Base-by-base conservation (phyloP, 2,888 invertebrate species). In the Apamea monoglypha region DNA sequence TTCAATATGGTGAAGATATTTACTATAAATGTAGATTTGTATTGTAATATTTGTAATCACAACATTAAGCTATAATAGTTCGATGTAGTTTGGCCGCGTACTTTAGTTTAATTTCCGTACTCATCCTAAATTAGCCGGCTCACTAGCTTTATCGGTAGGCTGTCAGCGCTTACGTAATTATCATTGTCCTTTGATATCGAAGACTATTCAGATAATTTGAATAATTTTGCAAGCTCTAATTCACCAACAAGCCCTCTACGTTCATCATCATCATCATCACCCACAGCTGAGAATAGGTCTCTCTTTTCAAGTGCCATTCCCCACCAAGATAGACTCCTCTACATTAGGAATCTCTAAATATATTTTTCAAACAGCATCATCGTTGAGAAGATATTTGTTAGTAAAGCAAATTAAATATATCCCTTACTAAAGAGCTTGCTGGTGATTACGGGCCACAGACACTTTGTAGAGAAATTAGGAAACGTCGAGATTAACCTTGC, bases 1-100 rank as follows among this genome's bases (percentile, higher is more conserved):
- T 36, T 44, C 12, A 16, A 0, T 25, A 0, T 40, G 81, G 84
- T 82, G 61, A 82, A 80, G 56, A 80, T 71, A 67, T 79, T 79
- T 61, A 40, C 10, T 40, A 29, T 66, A 44, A 66, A 29, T 68
- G 18, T 82, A 53, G 32, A 78, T 50, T 69, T 50, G 12, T 56
- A 40, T 84, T 40, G 16, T 50, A 77, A 47, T 77, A 32, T 56
- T 80, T 53, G 25, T n/a, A 36, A 67, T 76, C 40, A 56, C 32
- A 66, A 36, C 21, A 32, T 69, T 53, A 32, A 50, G 12, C n/a
- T 32, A 2, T 14, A 53, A 44, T 83, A 67, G 59, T 59, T 50
- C 12, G 44, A 81, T 44, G 29, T 80, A 72, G 81, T 80, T 80
- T 61, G n/a, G 56, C 6, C 12, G 25, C 25, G 16, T 78, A 50